Base-by-base conservation (phyloP, 2,888 invertebrate genomes). In the Conchocele bisecta region DNA sequence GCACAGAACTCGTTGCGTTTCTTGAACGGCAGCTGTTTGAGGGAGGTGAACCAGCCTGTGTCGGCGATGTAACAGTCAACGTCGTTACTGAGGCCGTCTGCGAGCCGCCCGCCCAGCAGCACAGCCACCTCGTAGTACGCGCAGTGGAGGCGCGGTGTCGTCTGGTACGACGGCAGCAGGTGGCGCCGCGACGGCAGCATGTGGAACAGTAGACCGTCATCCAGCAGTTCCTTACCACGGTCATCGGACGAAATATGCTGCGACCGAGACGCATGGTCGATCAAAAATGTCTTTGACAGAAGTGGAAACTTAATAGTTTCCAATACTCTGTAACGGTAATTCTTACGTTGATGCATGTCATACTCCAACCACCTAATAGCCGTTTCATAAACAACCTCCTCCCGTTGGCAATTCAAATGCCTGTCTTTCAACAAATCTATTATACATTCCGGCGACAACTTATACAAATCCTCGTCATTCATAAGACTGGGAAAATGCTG, bases 1-100 rank as follows among this genome's bases (percentile, higher is more conserved):
- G 83, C 86, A 39, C 86, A 83, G 59, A 86, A 88, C 63, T 88
- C 88, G 72, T 88, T 88, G 31, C 88, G 74, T 50, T 86, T 87
- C 54, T 87, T 88, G 60, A 88, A 88, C 7, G 88, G 88, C 24
- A 88, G 78, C 22, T 80, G 81, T 53, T 86, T 85, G 39, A 88
- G 69, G 17, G 83, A 73, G 39, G 82, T 70, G 63, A 87, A 86
- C 39, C 86, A 85, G 28, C 75, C 74, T 2, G 81, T 79, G 53
- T 87, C 86, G 3, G 86, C 78, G 11, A 83, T 68, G 57, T 80
- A 88, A 50, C 83, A 85, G 70, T 86, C 86, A 7, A 88, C 87
- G 66, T 88, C 88, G 71, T 85, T 88, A 64, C 86, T 86, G 13
- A 88, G 75, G 5, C 88, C 88, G 63, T 88, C 88, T 9, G 83